Evolutionary conservation across 2,113 vertebrate genomes (phyloP).

Genomic region (Motacilla alba): DNA sequence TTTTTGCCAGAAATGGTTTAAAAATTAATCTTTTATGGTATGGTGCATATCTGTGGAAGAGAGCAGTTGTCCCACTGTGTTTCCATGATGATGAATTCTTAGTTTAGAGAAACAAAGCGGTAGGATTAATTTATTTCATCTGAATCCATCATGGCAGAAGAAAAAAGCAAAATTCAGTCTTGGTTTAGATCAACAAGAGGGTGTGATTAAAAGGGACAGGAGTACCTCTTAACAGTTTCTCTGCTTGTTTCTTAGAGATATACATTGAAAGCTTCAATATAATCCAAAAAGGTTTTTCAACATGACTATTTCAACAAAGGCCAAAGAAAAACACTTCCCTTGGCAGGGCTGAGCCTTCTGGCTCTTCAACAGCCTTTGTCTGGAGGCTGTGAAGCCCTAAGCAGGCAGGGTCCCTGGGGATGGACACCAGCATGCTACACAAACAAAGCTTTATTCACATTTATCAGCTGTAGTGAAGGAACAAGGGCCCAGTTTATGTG

Average conservation of each 20-base stretch:
- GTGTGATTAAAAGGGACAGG: neutral
- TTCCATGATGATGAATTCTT: neutral
- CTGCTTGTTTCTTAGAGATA: neutral
- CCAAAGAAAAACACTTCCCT: neutral
- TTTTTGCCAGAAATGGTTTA: neutral
- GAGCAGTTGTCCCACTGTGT: fast-evolving
- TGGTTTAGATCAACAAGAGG: neutral
- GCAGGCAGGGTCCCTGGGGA: neutral
- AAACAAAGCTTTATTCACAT: neutral
- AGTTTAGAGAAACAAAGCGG: neutral
- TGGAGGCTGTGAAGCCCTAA: neutral
- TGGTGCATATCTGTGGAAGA: neutral
- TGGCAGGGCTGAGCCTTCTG: neutral
- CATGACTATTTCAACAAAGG: neutral
- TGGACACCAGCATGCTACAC: neutral
- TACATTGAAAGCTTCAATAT: neutral
- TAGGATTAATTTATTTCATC: neutral
- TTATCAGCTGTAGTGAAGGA: neutral
- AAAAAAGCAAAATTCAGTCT: neutral
- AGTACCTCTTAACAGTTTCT: neutral
- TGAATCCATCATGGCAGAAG: neutral
- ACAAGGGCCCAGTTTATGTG: constrained; percentile 28
- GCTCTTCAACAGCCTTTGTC: neutral
- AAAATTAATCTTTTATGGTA: neutral
- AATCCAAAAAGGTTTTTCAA: neutral